Percentiles rank a stretch among this genome's conserved stretches.
Evolutionary conservation across 2,888 invertebrate species (phyloP).

Genomic region (Lissonota sp.): DNA sequence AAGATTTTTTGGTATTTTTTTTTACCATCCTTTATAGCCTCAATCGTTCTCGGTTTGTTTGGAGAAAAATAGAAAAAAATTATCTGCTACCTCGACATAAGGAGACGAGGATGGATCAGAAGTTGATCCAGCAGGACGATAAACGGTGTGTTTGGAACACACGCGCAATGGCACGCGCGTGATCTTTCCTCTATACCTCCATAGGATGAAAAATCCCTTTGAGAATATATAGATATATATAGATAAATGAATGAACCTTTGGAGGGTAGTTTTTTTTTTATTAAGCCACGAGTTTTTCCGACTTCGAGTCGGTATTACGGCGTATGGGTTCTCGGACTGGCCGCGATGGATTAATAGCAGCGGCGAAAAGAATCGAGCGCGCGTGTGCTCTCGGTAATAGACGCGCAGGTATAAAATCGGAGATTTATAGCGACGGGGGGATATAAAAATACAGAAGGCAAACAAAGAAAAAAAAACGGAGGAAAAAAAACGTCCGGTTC

Average conservation of each 20-base stretch:
- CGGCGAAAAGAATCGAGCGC: constrained; percentile 45
- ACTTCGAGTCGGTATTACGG: constrained; percentile 28
- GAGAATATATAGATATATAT: constrained; percentile 21
- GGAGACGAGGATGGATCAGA: constrained; percentile 25
- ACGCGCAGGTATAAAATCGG: constrained; percentile 61
- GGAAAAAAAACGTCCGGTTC: constrained; percentile 28
- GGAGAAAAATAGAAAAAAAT: constrained; percentile 3
- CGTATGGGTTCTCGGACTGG: constrained; percentile 28
- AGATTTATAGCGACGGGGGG: constrained; percentile 58
- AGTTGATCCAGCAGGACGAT: constrained; percentile 45
- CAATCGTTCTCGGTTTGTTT: neutral
- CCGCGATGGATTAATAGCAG: constrained; percentile 54
- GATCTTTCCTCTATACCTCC: constrained; percentile 28
- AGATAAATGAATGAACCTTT: constrained; percentile 12
- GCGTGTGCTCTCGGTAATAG: constrained; percentile 45
- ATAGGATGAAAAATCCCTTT: constrained; percentile 41
- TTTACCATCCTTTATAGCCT: neutral
- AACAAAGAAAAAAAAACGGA: constrained; percentile 1
- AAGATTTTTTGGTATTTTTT: too few species aligned
- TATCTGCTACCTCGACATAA: constrained; percentile 3
- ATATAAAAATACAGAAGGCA: constrained; percentile 50
- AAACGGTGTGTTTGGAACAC: constrained; percentile 30
- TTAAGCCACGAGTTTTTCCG: constrained; percentile 52
- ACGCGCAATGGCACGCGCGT: constrained; percentile 52
- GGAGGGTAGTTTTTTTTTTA: constrained; percentile 60